Evolutionary conservation across 2,797 vertebrate species (phyloP).

Genomic region (Pitangus sulphuratus): DNA sequence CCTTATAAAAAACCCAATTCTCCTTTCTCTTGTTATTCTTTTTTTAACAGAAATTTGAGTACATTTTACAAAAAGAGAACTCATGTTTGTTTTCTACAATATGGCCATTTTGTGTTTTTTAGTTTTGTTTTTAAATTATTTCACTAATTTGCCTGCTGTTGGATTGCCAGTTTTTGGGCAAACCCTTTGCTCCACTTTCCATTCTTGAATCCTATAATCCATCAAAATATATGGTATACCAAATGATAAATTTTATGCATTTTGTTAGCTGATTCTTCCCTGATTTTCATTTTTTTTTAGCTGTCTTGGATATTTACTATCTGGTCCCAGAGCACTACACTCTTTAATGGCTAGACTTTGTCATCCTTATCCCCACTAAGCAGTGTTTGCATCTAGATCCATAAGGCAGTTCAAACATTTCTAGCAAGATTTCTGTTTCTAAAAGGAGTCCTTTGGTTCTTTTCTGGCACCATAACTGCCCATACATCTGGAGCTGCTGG

Average conservation of each 20-base stretch:
- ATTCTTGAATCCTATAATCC: not conserved
- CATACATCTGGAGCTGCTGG: not conserved
- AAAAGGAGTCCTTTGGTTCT: not conserved
- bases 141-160: not conserved
- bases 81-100: not conserved
- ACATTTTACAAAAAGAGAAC: not conserved
- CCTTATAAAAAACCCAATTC: not conserved
- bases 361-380: not conserved
- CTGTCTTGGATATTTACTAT: not conserved
- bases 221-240: not conserved
- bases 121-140: not conserved
- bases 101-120: not conserved
- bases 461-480: not conserved
- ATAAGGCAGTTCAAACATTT: rapidly evolving
- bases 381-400: not conserved
- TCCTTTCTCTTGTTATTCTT: not conserved
- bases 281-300: not conserved
- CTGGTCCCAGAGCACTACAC: not conserved
- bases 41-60: not conserved
- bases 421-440: not conserved
- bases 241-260: not conserved
- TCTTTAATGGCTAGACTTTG: not conserved
- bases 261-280: not conserved
- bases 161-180: not conserved
- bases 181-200: not conserved